Percentiles rank a stretch among this genome's conserved stretches.
Conservation (phyloP, 2,113 vertebrate species). For the Psammodynastes pulverulentus region DNA sequence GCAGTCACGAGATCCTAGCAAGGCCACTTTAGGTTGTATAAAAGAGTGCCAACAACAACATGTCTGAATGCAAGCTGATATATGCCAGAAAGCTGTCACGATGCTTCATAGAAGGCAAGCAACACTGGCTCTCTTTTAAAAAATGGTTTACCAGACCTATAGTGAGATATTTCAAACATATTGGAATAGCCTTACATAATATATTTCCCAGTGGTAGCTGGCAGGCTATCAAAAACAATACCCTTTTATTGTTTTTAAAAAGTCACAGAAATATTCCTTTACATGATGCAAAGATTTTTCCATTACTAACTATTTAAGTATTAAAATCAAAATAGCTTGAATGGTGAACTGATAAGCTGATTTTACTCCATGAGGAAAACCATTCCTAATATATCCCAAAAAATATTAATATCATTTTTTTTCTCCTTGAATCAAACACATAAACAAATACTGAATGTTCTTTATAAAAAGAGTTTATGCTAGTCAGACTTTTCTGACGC, state of each 20-base stretch:
- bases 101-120: not conserved
- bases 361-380: not conserved
- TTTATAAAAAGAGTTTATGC: not conserved
- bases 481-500: not conserved
- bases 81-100: not conserved
- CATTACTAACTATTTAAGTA: constrained; percentile 64
- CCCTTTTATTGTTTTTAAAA: constrained; percentile 50
- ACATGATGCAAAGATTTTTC: constrained; percentile 56
- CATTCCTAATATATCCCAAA: constrained; percentile 6
- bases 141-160: constrained; percentile 16
- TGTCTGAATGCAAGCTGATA: not conserved
- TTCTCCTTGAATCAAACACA: not conserved
- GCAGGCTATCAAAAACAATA: constrained; percentile 57
- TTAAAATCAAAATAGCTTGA: constrained; percentile 57
- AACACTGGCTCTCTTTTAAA: constrained; percentile 9
- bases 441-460: not conserved
- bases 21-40: not conserved
- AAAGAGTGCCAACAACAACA: not conserved
- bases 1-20: not conserved
- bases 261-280: constrained; percentile 53
- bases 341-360: not conserved
- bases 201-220: constrained; percentile 35
- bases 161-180: constrained; percentile 33
- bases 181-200: constrained; percentile 27
- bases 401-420: not conserved